phyloP scores from a whole-genome alignment of 2,888 invertebrate genomes.

The Panzeria rudis region DNA sequence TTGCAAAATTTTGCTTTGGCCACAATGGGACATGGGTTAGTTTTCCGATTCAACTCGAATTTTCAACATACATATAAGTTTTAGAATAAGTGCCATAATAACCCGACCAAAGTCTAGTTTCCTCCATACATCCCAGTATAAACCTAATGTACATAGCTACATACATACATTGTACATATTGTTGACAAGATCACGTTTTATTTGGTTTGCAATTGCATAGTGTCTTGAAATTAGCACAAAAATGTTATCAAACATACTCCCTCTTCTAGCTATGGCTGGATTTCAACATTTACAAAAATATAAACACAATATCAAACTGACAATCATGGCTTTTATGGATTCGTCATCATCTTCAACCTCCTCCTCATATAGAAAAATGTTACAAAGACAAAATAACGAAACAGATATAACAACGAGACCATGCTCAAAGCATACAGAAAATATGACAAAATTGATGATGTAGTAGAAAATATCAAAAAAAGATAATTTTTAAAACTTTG shows the following conservation, averaged over 20 bases:
- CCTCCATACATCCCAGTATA: neutral
- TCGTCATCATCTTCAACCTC: constrained; percentile 58
- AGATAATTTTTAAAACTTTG: constrained; percentile 46
- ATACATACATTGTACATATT: neutral
- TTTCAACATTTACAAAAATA: constrained; percentile 31
- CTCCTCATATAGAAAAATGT: constrained; percentile 26
- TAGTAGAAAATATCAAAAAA: constrained; percentile 50
- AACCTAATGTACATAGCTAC: neutral
- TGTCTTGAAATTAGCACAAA: constrained; percentile 13
- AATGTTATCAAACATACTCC: constrained; percentile 24
- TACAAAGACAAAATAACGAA: constrained; percentile 16
- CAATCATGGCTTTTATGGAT: constrained; percentile 64
- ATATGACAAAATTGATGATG: constrained; percentile 68
- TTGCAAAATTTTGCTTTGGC: no score
- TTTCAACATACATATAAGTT: no score
- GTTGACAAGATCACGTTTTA: constrained; percentile 50
- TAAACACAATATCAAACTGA: constrained; percentile 46
- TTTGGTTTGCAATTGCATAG: constrained; percentile 13
- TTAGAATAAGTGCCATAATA: no score
- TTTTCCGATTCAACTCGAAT: no score
- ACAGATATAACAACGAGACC: constrained; percentile 26
- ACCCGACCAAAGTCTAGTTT: no score
- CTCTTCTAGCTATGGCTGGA: constrained; percentile 18
- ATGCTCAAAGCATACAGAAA: constrained; percentile 45
- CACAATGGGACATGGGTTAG: no score